phyloP scores from a whole-genome alignment of 2,888 invertebrate species.

The Autographa gamma region DNA sequence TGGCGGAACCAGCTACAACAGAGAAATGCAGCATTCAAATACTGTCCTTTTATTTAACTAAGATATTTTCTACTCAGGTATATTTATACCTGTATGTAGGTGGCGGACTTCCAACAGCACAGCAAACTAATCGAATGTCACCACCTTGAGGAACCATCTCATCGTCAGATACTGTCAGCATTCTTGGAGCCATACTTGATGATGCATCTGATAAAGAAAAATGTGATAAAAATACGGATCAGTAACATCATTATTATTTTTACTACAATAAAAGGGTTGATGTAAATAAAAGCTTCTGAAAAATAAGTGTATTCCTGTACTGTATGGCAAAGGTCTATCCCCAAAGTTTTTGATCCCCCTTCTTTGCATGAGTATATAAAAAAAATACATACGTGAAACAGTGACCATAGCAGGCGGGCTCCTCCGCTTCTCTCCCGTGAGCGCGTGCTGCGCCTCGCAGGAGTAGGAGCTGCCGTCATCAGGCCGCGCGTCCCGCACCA shows the following conservation, averaged over 20 bases:
- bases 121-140: conserved; percentile 91
- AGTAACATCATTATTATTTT: too few relatives aligned
- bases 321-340: too few relatives aligned
- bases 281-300: too few relatives aligned
- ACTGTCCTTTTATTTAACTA: too few relatives aligned
- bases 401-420: conserved; percentile 91
- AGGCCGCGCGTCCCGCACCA: conserved; percentile 91
- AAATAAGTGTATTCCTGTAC: too few relatives aligned
- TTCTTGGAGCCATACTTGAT: conserved; percentile 91
- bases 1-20: conserved; percentile 89
- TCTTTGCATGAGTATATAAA: not conserved
- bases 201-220: conserved; percentile 70
- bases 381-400: conserved; percentile 90
- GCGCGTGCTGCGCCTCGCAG: conserved; percentile 93
- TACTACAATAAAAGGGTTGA: too few relatives aligned
- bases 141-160: conserved; percentile 90
- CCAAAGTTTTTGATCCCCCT: too few relatives aligned
- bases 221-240: not conserved
- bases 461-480: conserved; percentile 93
- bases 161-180: conserved; percentile 91
- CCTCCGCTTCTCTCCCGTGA: conserved; percentile 93
- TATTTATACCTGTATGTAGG: conserved; percentile 90
- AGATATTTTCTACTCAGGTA: not conserved
- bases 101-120: conserved; percentile 92
- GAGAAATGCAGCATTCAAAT: not conserved